Base-by-base conservation (phyloP, 1,140 invertebrate genomes). In the Diabrotica virgifera region DNA sequence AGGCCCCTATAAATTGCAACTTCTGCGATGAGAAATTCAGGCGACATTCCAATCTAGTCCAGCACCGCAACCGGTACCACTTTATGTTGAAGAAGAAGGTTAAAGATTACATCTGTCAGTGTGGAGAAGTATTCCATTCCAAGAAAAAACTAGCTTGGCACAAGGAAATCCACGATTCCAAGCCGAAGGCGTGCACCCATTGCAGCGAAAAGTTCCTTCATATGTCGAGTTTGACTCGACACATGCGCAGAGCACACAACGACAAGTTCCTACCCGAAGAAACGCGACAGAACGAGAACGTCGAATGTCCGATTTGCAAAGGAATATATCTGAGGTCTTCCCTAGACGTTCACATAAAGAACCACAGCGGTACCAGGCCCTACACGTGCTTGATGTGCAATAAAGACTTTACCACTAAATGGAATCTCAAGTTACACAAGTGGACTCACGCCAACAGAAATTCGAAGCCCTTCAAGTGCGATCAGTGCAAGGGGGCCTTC, bases 381-480 rank as follows among this genome's bases (percentile, higher is more conserved):
- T 91, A 86, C 80, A 82, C 86, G 58, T 95, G 93, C 80, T 83
- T 88, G 59, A 88, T 94, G 37, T 95, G 93, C 80, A 90, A 88
- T 66, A 94, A 93, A 75, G 83, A 85, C 36, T 95, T 95, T 80
- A 89, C 88, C 55, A 94, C 92, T 51, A 93, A 93, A 79, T 93
- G 91, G 90, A 95, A 95, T 78, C 81, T 95, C 50, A 90, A 93
- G 72, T 83, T 92, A 67, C 93, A 95, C 80, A 87, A 89, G 62
- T 95, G 92, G 92, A 92, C 91, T n/a, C 93, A 95, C 78, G 89
- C 89, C 11, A 88, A 88, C 50, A 85, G 91, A 36, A 89, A 87
- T 1, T 86, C 89, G 12, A 93, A 93, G 76, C 93, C 93, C 0
- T 94, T 86, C 80, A 94, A 94, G 74, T 95, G 93, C 79, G 86